phyloP scores from a whole-genome alignment of 2,888 invertebrate genomes.

The Drosophila planitibia region DNA sequence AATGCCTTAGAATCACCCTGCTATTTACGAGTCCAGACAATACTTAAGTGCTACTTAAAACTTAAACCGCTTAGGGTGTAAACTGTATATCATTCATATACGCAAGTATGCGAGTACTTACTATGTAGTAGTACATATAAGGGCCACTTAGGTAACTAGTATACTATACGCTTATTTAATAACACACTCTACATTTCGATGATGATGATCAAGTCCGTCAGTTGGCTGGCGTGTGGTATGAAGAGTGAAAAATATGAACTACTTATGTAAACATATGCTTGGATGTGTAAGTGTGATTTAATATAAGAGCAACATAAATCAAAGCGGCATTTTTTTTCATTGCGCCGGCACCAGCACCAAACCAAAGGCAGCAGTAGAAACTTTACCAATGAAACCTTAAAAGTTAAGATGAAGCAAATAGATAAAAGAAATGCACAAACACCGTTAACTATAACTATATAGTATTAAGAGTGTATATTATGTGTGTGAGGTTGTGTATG shows the following conservation, averaged over 20 bases:
- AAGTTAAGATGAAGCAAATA: slow-evolving; percentile 44
- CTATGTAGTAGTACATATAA: slow-evolving; percentile 14
- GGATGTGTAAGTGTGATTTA: slow-evolving; percentile 23
- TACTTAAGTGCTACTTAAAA: slow-evolving; percentile 80
- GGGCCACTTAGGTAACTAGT: slow-evolving; percentile 61
- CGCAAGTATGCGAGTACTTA: slow-evolving; percentile 24
- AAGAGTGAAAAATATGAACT: slow-evolving; percentile 44
- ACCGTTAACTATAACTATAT: slow-evolving; percentile 41
- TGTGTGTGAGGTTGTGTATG: slow-evolving; percentile 20
- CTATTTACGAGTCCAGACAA: slow-evolving; percentile 77
- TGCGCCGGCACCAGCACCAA: slow-evolving; percentile 70
- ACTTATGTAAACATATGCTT: slow-evolving; percentile 22
- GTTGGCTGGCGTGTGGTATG: slow-evolving; percentile 55
- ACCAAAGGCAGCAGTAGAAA: slow-evolving; percentile 69
- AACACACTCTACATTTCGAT: slow-evolving; percentile 79
- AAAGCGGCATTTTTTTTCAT: slow-evolving; percentile 49
- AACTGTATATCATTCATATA: slow-evolving; percentile 52
- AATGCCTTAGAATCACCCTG: slow-evolving; percentile 57
- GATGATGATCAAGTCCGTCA: slow-evolving; percentile 79
- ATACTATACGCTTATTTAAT: slow-evolving; percentile 52
- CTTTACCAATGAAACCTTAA: slow-evolving; percentile 56
- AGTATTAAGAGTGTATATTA: slow-evolving; percentile 18
- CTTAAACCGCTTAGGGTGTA: slow-evolving; percentile 74
- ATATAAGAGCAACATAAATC: slow-evolving; percentile 56
- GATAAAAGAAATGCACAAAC: slow-evolving; percentile 64